Conservation (phyloP, 2,113 vertebrate species). For the Atherinomorus stipes region DNA sequence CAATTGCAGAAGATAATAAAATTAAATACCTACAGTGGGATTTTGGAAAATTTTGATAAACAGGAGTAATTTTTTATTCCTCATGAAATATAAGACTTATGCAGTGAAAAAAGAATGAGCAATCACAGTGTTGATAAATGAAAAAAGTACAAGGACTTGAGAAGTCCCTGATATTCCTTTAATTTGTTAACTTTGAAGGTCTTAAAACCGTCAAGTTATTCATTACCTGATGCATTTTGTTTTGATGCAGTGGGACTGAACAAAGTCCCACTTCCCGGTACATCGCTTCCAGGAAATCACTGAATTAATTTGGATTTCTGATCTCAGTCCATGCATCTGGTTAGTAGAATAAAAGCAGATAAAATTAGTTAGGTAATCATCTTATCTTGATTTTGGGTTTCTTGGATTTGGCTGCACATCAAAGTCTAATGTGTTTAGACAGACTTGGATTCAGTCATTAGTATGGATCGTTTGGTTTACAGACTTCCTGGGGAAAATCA, state of each 20-base stretch:
- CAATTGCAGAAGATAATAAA: too few relatives aligned
- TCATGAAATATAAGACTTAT: not conserved
- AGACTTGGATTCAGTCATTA: not conserved
- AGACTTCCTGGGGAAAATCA: not conserved
- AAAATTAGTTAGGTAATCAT: not conserved
- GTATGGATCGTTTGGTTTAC: constrained; percentile 5
- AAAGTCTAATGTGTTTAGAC: constrained; percentile 1
- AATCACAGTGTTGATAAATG: not conserved
- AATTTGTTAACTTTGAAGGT: not conserved
- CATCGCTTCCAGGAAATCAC: constrained; percentile 27
- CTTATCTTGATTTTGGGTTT: not conserved
- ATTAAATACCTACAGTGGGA: too few relatives aligned
- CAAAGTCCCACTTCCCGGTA: constrained; percentile 3
- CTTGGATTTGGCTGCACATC: constrained; percentile 13
- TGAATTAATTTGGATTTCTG: constrained; percentile 15
- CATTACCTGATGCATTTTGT: constrained; percentile 1
- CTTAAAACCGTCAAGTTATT: not conserved
- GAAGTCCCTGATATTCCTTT: not conserved
- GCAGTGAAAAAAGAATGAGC: not conserved
- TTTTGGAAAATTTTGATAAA: too few relatives aligned
- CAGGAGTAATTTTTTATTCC: too few relatives aligned
- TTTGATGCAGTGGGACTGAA: not conserved
- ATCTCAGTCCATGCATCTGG: constrained; percentile 3
- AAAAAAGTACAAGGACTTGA: not conserved
- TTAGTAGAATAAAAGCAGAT: constrained; percentile 12